Conservation (phyloP, 2,113 vertebrate species). For the Channa argus region DNA sequence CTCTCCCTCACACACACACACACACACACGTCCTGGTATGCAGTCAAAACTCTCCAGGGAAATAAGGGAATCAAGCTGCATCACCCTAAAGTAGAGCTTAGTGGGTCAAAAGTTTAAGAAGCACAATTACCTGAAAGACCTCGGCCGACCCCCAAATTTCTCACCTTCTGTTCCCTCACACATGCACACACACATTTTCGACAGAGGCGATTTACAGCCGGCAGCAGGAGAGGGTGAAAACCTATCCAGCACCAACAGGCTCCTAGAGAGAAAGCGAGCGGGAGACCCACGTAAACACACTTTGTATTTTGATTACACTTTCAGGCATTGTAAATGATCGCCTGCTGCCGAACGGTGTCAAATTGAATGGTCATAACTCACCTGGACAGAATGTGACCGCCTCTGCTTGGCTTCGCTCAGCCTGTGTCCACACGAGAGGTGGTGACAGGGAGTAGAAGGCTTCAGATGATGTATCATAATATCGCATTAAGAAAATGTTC, state of each 20-base stretch:
- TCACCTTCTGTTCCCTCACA: conserved; percentile 73
- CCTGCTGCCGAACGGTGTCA: conserved; percentile 51
- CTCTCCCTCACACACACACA: neutral
- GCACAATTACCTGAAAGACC: conserved; percentile 82
- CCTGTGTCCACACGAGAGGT: conserved; percentile 61
- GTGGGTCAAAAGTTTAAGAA: conserved; percentile 83
- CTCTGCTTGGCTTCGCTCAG: conserved; percentile 40
- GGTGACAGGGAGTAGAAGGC: conserved; percentile 72
- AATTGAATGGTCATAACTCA: conserved; percentile 69
- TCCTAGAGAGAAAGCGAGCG: conserved; percentile 24
- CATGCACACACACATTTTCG: conserved; percentile 56
- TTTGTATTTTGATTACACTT: conserved; percentile 67
- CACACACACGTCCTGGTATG: conserved; percentile 58
- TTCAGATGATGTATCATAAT: conserved; percentile 77
- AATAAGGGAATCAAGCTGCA: conserved; percentile 69
- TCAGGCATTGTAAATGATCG: conserved; percentile 63
- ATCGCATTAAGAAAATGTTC: conserved; percentile 70
- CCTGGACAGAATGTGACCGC: conserved; percentile 43
- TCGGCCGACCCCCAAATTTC: conserved; percentile 74
- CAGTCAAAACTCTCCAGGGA: conserved; percentile 69
- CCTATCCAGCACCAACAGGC: conserved; percentile 57
- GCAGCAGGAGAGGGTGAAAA: conserved; percentile 65
- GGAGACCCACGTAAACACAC: conserved; percentile 29
- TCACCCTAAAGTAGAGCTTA: conserved; percentile 71
- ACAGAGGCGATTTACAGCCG: conserved; percentile 75